These are phyloP conservation scores for Anaspis maculata DNA, from an alignment of 2,888 invertebrate genomes.

Conservation along the genomic window DNA sequence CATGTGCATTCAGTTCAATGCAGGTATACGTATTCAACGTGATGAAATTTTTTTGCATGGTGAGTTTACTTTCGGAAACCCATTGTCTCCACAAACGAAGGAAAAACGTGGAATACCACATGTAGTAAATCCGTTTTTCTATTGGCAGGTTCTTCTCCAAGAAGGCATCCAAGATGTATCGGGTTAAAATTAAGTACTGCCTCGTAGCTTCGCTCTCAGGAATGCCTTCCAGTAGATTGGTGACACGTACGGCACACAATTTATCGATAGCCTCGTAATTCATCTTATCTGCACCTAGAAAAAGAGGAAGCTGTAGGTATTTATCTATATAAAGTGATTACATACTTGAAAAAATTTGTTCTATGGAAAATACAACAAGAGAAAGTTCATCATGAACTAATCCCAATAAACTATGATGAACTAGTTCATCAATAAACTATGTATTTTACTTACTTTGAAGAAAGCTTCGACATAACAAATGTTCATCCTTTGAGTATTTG, in stretches of 20 bases:
- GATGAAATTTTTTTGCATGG: slow-evolving; percentile 7
- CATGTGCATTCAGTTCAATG: slow-evolving; percentile 12
- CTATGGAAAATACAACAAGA: no score
- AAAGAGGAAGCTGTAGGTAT: no score
- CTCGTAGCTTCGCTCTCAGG: slow-evolving; percentile 1
- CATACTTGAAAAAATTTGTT: no score
- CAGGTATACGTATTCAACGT: slow-evolving; percentile 7
- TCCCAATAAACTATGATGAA: no score
- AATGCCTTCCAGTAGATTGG: slow-evolving; percentile 3
- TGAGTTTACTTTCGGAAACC: neutral
- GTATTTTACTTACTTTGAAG: slow-evolving; percentile 4
- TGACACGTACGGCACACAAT: slow-evolving; percentile 1
- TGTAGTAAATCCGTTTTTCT: slow-evolving; percentile 5
- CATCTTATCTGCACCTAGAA: slow-evolving; percentile 8
- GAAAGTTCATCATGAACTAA: no score
- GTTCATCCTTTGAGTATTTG: slow-evolving; percentile 6
- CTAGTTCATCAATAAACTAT: no score
- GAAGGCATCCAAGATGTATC: slow-evolving; percentile 5
- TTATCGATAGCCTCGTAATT: slow-evolving; percentile 9
- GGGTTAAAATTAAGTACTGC: slow-evolving; percentile 5
- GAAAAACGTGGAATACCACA: slow-evolving; percentile 5
- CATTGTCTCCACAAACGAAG: slow-evolving; percentile 7
- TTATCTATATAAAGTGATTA: no score
- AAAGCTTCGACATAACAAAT: slow-evolving; percentile 2
- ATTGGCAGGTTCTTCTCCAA: slow-evolving; percentile 4